Base-by-base conservation (phyloP, 2,113 vertebrate species). In the Cheilinus undulatus region DNA sequence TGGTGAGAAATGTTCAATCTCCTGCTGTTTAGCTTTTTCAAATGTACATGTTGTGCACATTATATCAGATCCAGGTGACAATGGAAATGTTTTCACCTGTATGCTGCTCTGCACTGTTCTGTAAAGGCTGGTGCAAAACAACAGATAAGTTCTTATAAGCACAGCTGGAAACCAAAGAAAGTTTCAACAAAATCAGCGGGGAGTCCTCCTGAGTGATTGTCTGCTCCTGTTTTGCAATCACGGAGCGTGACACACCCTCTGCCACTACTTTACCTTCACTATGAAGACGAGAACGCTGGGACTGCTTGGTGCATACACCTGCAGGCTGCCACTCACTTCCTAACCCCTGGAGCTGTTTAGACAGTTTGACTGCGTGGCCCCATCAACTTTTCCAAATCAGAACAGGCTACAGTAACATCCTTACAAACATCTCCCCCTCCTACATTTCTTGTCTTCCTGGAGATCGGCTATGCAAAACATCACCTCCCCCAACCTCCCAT, bases 111-210 rank as follows among this genome's bases (percentile, higher is more conserved):
- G 63, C 45, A 52, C 42, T 34, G 42, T 38, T 38, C 13, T 38
- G 45, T 69, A 58, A 28, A 46, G 58, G 50, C 74, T 40, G 1
- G 19, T 30, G 40, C 26, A 78, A 73, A 76, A 83, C 58, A 83
- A 72, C 23, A 24, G 49, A 64, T 32, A 52, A 66, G 56, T 84
- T 67, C 40, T 54, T 34, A 51, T 11, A 7, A 48, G 46, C 66
- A 14, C 81, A 23, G 73, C 63, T 9, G 67, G 74, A 27, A 27
- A 38, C 49, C 48, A 79, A 63, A 70, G 43, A 61, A 72, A 70
- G 80, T 84, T 83, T 81, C 45, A 84, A 73, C 64, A 77, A 76
- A 84, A 85, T 80, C 86, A 80, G 71, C 59, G 13, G 78, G 83
- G 80, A 34, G 38, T 78, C 71, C 57, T 74, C 26, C 26, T 19